Percentiles rank a stretch among this genome's conserved stretches.
Conservation (phyloP, 1,140 invertebrate species). For the Drosophila sucinea region DNA sequence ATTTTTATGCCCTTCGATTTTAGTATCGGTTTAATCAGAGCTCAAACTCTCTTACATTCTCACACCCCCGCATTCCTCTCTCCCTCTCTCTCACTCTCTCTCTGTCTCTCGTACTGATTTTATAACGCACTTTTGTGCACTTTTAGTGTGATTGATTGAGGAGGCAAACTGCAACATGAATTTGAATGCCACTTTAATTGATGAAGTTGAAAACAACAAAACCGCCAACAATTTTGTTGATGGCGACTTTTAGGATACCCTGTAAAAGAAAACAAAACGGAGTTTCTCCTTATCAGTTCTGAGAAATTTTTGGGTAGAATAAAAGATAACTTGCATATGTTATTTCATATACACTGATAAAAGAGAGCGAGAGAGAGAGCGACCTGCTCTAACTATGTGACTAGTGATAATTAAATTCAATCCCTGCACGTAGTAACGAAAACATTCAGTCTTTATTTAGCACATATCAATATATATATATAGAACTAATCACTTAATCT, state of each 20-base stretch:
- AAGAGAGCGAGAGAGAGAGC: too few species aligned
- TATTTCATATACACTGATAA: too few species aligned
- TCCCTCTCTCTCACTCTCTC: neutral
- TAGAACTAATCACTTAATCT: too few species aligned
- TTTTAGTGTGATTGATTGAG: slow-evolving; percentile 76
- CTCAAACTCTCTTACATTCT: neutral
- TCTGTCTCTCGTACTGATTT: slow-evolving; percentile 55
- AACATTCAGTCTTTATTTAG: too few species aligned
- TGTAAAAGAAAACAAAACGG: neutral
- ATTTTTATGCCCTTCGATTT: slow-evolving; percentile 68
- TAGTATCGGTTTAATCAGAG: slow-evolving; percentile 64
- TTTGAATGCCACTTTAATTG: slow-evolving; percentile 29
- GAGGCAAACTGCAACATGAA: slow-evolving; percentile 36
- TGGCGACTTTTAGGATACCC: neutral
- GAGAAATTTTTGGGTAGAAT: too few species aligned
- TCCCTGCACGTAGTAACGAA: too few species aligned
- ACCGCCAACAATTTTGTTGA: slow-evolving; percentile 1
- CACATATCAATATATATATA: too few species aligned
- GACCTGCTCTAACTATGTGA: too few species aligned
- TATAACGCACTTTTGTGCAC: slow-evolving; percentile 61
- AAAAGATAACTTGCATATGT: too few species aligned
- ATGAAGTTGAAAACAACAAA: slow-evolving; percentile 25
- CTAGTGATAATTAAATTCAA: too few species aligned
- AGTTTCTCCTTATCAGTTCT: too few species aligned
- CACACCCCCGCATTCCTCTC: neutral